Percentiles rank a stretch among this genome's conserved stretches.
These are phyloP conservation scores for Dermolepida albohirtum DNA, from an alignment of 2,888 invertebrate species.

Conservation along the genomic window DNA sequence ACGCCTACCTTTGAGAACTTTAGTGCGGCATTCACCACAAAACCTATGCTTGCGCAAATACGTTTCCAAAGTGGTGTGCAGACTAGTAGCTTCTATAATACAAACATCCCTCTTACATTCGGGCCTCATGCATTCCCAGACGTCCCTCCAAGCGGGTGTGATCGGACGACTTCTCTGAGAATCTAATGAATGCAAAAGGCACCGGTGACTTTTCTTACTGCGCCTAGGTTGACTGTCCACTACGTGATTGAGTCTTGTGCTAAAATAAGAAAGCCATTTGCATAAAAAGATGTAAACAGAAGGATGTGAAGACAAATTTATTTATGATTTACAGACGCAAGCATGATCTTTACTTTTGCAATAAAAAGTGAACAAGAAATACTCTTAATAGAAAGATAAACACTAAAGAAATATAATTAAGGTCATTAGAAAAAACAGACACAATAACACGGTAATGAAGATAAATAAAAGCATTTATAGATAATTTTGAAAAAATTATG, in stretches of 20 bases:
- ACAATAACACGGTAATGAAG: no score
- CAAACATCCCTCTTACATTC: conserved; percentile 87
- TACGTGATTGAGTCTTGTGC: conserved; percentile 76
- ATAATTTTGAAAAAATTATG: no score
- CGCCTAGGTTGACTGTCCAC: conserved; percentile 84
- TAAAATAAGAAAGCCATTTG: conserved; percentile 12
- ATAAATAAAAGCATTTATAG: no score
- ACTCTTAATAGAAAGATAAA: no score
- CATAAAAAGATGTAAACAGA: not conserved
- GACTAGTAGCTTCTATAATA: conserved; percentile 85
- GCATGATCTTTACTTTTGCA: no score
- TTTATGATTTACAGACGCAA: not conserved
- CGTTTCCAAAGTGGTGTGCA: conserved; percentile 88
- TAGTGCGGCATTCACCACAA: conserved; percentile 93
- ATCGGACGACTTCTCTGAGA: conserved; percentile 82
- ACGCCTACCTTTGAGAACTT: conserved; percentile 72
- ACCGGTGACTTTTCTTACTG: conserved; percentile 89
- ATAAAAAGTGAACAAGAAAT: no score
- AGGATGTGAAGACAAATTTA: not conserved
- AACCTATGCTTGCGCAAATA: conserved; percentile 94
- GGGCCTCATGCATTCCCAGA: conserved; percentile 87
- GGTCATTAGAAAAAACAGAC: no score
- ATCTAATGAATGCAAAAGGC: conserved; percentile 90
- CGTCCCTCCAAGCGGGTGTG: conserved; percentile 82
- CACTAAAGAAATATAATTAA: no score